phyloP scores from a whole-genome alignment of 2,888 invertebrate genomes.

The Halocaridina rubra region DNA sequence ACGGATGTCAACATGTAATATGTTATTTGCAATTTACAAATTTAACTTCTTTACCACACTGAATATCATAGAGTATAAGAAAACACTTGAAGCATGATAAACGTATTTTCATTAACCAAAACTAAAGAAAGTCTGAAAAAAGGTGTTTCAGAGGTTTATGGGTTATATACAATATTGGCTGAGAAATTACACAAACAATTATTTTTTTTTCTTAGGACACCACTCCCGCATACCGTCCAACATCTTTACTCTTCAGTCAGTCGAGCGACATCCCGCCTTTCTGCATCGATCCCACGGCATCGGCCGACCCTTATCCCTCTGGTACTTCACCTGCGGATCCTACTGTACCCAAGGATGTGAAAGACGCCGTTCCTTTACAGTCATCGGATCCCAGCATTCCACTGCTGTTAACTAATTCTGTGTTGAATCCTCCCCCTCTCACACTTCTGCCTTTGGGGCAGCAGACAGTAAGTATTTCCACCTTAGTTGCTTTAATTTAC shows the following conservation, averaged over 20 bases:
- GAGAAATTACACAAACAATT: neutral
- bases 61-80: no score
- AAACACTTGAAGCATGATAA: no score
- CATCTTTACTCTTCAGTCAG: constrained; percentile 34
- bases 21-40: no score
- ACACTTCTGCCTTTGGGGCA: neutral
- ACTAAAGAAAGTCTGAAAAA: neutral
- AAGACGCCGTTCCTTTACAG: neutral
- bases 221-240: constrained; percentile 17
- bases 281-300: neutral
- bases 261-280: neutral
- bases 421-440: neutral
- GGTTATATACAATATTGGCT: neutral
- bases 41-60: no score
- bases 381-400: neutral
- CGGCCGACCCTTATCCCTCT: neutral
- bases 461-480: neutral
- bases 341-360: neutral
- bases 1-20: no score
- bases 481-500: no score
- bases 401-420: neutral
- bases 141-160: neutral
- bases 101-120: no score
- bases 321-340: neutral
- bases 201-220: constrained; percentile 7